A percentile compares a stretch with the other conserved stretches of the same genome.
Conservation (phyloP, 2,113 vertebrate genomes). For the Gadus chalcogrammus region DNA sequence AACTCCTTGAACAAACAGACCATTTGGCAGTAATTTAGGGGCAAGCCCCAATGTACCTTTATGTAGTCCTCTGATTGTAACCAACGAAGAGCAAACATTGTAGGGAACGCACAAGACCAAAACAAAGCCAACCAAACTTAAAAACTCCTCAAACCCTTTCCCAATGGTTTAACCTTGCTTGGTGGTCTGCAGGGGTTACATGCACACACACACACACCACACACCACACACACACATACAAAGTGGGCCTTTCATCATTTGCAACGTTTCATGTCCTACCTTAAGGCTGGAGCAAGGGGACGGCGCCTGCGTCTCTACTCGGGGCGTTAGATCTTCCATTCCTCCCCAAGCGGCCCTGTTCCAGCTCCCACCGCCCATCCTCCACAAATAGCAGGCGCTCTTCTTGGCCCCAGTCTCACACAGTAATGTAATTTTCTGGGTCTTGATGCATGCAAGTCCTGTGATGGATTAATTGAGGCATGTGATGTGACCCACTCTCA, state of each 20-base stretch:
- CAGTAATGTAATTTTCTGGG: conserved; percentile 58
- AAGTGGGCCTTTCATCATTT: neutral
- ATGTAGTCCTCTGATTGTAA: no score
- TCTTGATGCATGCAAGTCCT: conserved; percentile 65
- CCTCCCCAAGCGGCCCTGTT: conserved; percentile 42
- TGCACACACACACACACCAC: no score
- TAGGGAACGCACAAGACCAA: no score
- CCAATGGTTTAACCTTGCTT: no score
- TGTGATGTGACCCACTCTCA: conserved; percentile 67
- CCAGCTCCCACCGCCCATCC: conserved; percentile 52
- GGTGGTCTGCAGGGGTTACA: neutral
- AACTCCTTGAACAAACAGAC: no score
- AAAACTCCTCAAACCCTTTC: neutral
- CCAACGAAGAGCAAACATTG: no score
- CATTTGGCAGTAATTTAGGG: no score
- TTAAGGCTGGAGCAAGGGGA: conserved; percentile 57
- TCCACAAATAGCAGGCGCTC: conserved; percentile 45
- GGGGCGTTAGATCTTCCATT: conserved; percentile 45
- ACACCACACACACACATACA: no score
- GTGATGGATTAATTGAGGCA: conserved; percentile 67
- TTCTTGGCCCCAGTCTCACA: conserved; percentile 54
- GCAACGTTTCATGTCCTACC: conserved; percentile 41
- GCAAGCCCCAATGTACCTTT: no score
- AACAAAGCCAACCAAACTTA: no score
- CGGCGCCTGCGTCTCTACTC: conserved; percentile 15